Evolutionary conservation across 1,140 invertebrate genomes (phyloP).

Genomic region (Aphelinus atriplicis): DNA sequence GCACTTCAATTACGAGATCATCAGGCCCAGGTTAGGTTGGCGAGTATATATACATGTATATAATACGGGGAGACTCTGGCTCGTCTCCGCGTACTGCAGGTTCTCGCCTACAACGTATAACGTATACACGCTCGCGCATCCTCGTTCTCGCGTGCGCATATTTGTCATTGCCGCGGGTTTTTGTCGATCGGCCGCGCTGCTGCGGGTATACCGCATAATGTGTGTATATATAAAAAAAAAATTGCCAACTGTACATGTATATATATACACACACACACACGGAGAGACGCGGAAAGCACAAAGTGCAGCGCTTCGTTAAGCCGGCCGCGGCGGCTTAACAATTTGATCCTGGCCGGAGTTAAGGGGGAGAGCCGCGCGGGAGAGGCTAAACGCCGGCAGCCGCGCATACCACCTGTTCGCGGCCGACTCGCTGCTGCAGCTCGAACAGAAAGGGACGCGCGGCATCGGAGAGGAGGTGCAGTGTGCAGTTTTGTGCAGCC

Average conservation of each 20-base stretch:
- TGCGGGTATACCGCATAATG: not conserved
- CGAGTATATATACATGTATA: no score
- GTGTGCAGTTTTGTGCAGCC: not conserved
- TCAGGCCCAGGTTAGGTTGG: not conserved
- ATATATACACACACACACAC: not conserved
- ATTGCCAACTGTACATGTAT: no score
- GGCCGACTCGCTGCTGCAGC: conserved; percentile 5
- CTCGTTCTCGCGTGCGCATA: conserved; percentile 1
- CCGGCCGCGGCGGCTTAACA: conserved; percentile 31
- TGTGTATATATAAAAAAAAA: no score
- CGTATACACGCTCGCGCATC: not conserved
- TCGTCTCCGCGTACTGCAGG: no score
- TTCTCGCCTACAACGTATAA: no score
- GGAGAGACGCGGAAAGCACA: not conserved
- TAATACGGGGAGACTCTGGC: no score
- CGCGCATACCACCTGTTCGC: conserved; percentile 47
- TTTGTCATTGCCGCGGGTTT: not conserved
- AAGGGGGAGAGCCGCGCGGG: not conserved
- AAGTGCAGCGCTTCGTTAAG: conserved; percentile 31
- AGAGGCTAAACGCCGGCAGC: conserved; percentile 10
- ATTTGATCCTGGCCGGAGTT: conserved; percentile 26
- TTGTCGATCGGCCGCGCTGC: not conserved
- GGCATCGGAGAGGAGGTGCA: not conserved
- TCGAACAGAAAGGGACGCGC: not conserved
- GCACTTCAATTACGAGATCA: conserved; percentile 22